phyloP scores from a whole-genome alignment of 2,888 invertebrate genomes.

The Deroplatys truncata region DNA sequence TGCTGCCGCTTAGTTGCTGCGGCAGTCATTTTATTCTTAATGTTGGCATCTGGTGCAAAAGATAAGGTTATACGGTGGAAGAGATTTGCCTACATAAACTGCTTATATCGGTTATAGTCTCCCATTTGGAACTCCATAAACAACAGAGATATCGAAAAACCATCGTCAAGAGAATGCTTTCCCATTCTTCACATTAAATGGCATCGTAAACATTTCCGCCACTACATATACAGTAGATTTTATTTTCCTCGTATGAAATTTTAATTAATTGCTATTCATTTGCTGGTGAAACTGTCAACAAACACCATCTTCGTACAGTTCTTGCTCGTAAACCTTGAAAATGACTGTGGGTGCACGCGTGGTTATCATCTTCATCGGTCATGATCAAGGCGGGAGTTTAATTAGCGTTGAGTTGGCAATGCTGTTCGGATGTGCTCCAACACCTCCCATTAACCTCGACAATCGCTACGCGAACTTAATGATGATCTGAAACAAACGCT shows the following conservation, averaged over 20 bases:
- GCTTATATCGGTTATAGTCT: neutral
- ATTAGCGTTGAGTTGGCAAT: slow-evolving; percentile 4
- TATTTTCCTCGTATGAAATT: neutral
- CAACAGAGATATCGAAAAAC: neutral
- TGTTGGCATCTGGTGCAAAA: neutral
- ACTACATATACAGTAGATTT: neutral
- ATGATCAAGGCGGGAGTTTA: neutral
- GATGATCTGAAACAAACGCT: neutral
- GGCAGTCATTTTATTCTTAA: neutral
- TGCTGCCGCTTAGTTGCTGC: neutral
- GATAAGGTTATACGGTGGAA: neutral
- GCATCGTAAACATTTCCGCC: neutral
- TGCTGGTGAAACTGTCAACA: neutral
- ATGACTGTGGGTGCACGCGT: neutral
- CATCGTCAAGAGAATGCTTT: neutral
- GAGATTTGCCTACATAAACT: neutral
- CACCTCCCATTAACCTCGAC: neutral
- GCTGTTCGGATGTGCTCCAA: neutral
- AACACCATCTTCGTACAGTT: neutral
- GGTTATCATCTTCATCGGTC: neutral
- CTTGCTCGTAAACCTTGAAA: neutral
- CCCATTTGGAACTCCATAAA: neutral
- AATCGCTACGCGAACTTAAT: neutral
- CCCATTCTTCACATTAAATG: neutral
- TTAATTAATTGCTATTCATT: neutral